Conservation (phyloP, 2,113 vertebrate genomes). For the Rousettus leschenaultii region DNA sequence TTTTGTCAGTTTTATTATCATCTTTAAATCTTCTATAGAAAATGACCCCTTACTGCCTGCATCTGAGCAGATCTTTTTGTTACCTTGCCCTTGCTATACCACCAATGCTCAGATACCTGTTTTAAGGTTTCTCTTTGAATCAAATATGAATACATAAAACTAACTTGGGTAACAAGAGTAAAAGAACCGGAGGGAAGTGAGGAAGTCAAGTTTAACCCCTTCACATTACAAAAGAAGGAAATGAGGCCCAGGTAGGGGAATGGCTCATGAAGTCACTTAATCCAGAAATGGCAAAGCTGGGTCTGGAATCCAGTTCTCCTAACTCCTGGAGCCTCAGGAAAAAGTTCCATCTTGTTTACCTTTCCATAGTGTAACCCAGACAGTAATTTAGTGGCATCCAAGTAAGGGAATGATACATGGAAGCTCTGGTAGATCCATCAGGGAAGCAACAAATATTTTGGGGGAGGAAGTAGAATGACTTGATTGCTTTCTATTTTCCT, state of each 20-base stretch:
- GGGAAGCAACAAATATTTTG: neutral
- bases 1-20: neutral
- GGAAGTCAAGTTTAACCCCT: neutral
- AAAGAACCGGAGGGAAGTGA: neutral
- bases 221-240: neutral
- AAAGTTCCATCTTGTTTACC: neutral
- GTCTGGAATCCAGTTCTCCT: neutral
- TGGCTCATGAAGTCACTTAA: neutral
- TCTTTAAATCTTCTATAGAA: neutral
- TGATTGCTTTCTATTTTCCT: neutral
- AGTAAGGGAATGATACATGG: neutral
- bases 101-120: neutral
- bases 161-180: neutral
- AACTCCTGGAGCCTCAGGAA: neutral
- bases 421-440: fast-evolving
- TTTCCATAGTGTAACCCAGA: neutral
- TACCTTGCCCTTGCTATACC: too few species aligned
- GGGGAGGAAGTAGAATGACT: neutral
- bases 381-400: neutral
- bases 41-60: neutral
- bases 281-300: neutral
- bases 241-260: neutral
- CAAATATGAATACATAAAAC: neutral
- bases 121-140: neutral
- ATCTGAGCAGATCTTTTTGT: neutral